Percentiles rank a stretch among this genome's conserved stretches.
These are phyloP conservation scores for Prionailurus viverrinus DNA, from an alignment of 2,113 vertebrate species.

Conservation along the genomic window DNA sequence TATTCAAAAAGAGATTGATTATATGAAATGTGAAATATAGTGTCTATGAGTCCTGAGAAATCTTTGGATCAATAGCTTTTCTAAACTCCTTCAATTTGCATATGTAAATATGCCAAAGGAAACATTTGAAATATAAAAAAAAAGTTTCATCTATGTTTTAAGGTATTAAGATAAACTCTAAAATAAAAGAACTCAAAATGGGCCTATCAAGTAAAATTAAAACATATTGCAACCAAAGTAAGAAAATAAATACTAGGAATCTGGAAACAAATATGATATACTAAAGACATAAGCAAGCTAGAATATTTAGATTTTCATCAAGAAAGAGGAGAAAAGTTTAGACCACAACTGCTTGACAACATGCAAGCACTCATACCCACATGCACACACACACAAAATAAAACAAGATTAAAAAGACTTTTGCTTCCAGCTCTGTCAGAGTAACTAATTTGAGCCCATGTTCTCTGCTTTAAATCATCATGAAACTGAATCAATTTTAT, in stretches of 20 bases:
- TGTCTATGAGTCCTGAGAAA: neutral
- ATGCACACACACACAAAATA: neutral
- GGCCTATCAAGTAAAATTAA: neutral
- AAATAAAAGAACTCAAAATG: neutral
- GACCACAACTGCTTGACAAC: neutral
- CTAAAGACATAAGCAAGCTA: neutral
- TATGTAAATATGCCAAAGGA: neutral
- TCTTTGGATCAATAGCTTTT: neutral
- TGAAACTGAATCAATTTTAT: neutral
- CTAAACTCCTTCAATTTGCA: neutral
- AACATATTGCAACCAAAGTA: neutral
- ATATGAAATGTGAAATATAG: neutral
- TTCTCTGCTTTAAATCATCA: neutral
- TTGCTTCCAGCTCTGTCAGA: neutral
- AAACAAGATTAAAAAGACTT: neutral
- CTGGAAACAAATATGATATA: neutral
- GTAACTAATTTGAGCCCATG: neutral
- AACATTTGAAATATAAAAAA: neutral
- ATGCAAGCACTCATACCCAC: neutral
- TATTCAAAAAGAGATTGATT: neutral
- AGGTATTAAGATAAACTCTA: neutral
- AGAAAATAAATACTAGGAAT: neutral
- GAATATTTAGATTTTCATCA: neutral
- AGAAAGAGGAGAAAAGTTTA: neutral
- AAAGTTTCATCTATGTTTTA: neutral